Percentiles rank a stretch among this genome's conserved stretches.
phyloP scores from a whole-genome alignment of 2,888 invertebrate genomes.

The Zootermopsis nevadensis region DNA sequence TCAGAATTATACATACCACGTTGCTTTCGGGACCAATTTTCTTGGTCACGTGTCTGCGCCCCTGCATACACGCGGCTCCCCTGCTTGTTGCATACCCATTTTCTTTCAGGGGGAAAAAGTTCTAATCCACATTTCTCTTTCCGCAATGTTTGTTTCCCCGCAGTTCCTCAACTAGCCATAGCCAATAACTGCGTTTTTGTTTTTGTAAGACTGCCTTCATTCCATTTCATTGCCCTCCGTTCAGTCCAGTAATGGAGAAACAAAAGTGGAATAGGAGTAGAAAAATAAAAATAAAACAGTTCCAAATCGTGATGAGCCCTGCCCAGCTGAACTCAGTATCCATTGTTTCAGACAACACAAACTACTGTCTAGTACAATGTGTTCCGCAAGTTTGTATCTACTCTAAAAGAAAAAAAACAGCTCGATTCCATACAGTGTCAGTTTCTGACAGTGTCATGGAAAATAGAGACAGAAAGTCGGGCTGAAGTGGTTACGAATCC shows the following conservation, averaged over 20 bases:
- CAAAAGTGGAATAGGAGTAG: neutral
- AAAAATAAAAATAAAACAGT: neutral
- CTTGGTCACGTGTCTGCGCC: too few relatives aligned
- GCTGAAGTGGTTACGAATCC: too few relatives aligned
- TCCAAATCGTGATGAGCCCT: conserved; percentile 8
- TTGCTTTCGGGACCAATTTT: too few relatives aligned
- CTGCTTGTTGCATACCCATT: neutral
- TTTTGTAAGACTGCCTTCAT: neutral
- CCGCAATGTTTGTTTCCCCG: neutral
- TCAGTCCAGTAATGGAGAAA: neutral
- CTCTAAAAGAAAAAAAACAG: too few relatives aligned
- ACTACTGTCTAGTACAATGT: neutral
- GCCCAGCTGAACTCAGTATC: conserved; percentile 1
- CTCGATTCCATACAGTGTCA: too few relatives aligned
- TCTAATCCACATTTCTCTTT: neutral
- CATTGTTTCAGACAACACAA: neutral
- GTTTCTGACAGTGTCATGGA: too few relatives aligned
- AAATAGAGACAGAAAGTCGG: too few relatives aligned
- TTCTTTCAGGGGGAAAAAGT: neutral
- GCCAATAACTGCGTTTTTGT: neutral
- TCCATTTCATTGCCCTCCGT: neutral
- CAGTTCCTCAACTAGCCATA: neutral
- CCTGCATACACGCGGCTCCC: neutral
- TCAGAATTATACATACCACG: too few relatives aligned
- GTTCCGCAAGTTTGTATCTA: neutral